Conservation (phyloP, 2,113 vertebrate genomes). For the Siniperca knerii region DNA sequence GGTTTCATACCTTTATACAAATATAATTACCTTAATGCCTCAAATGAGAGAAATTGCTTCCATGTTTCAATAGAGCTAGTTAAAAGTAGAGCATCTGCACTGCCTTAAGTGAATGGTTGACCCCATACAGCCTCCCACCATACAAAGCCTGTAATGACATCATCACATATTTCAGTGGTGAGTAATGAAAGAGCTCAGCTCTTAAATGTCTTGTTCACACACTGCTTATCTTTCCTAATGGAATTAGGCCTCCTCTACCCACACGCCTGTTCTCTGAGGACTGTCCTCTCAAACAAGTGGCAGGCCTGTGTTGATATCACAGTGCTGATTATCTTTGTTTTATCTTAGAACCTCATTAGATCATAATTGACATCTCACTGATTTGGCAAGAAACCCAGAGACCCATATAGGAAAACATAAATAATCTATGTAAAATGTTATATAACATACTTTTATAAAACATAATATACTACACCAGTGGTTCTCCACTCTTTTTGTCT, state of each 20-base stretch:
- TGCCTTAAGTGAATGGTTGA: constrained; percentile 16
- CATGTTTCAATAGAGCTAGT: neutral
- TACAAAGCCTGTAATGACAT: constrained; percentile 77
- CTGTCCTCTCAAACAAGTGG: constrained; percentile 9
- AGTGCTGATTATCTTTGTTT: neutral
- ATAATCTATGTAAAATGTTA: neutral
- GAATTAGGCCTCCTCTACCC: constrained; percentile 51
- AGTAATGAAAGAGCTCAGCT: constrained; percentile 72
- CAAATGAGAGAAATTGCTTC: neutral
- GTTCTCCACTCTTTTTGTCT: neutral
- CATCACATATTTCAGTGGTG: constrained; percentile 76
- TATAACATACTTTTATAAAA: no score
- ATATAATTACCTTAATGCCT: neutral
- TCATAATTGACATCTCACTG: neutral
- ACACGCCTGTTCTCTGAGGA: constrained; percentile 22
- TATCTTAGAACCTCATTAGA: neutral
- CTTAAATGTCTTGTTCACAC: constrained; percentile 78
- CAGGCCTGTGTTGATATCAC: neutral
- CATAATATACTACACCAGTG: neutral
- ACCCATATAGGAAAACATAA: neutral
- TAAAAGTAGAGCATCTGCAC: constrained; percentile 25
- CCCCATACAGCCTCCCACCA: constrained; percentile 21
- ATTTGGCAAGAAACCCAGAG: neutral
- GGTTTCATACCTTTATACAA: neutral
- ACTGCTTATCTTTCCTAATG: constrained; percentile 73